A percentile compares a stretch with the other conserved stretches of the same genome.
phyloP scores from a whole-genome alignment of 1,140 invertebrate species.

The Calycopis cecrops region DNA sequence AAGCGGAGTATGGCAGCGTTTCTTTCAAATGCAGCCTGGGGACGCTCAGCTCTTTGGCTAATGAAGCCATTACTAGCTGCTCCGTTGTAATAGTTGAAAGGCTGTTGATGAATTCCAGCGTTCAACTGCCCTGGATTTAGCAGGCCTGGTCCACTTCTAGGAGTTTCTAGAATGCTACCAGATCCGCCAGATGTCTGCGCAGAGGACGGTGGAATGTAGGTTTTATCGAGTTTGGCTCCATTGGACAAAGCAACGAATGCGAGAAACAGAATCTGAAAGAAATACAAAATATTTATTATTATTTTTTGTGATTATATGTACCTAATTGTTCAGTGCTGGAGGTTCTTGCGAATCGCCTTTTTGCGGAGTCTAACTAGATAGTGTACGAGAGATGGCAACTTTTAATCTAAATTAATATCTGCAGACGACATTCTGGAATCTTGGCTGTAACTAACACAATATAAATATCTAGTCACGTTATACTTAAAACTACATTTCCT shows the following conservation, averaged over 20 bases:
- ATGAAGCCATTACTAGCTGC: not conserved
- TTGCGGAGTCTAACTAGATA: too few relatives aligned
- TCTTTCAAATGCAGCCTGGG: slow-evolving; percentile 52
- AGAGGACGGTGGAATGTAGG: slow-evolving; percentile 77
- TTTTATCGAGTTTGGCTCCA: slow-evolving; percentile 73
- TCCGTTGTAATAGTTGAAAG: slow-evolving; percentile 1
- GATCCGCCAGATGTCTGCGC: slow-evolving; percentile 73
- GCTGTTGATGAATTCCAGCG: not conserved
- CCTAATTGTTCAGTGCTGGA: too few relatives aligned
- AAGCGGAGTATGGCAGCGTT: slow-evolving; percentile 55
- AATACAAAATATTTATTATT: not conserved
- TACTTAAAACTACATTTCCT: too few relatives aligned
- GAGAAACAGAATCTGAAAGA: slow-evolving; percentile 52
- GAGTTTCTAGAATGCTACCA: slow-evolving; percentile 51
- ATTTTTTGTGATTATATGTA: too few relatives aligned
- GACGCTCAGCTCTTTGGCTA: slow-evolving; percentile 35
- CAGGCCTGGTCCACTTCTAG: slow-evolving; percentile 23
- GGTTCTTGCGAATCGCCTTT: too few relatives aligned
- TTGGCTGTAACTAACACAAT: too few relatives aligned
- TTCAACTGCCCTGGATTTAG: not conserved
- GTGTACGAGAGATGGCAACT: too few relatives aligned
- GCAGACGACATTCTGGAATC: too few relatives aligned
- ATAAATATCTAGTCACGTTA: too few relatives aligned
- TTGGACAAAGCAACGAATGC: slow-evolving; percentile 35
- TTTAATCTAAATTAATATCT: too few relatives aligned